Percentiles rank a stretch among this genome's conserved stretches.
Evolutionary conservation across 2,113 vertebrate genomes (phyloP).

Genomic region (Cinclus cinclus): DNA sequence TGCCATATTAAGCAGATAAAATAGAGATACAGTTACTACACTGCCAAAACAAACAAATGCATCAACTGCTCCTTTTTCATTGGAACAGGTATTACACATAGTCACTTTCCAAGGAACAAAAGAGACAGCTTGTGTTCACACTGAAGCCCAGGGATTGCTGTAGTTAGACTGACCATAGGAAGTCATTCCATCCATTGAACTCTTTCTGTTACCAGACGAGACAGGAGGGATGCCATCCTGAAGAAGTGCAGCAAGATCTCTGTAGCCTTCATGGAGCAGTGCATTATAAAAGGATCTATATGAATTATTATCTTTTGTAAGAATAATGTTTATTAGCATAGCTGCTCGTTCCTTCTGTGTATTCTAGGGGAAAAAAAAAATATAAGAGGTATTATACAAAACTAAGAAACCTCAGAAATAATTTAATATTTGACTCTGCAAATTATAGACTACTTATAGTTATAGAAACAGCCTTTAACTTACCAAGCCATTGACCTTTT

Average conservation of each 20-base stretch:
- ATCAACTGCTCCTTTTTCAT: neutral
- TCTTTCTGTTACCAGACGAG: conserved; percentile 68
- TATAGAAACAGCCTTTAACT: neutral
- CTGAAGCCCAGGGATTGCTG: neutral
- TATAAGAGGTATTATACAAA: neutral
- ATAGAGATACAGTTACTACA: neutral
- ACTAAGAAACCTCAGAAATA: neutral
- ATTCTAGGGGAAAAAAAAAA: conserved; percentile 66
- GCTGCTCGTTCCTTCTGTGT: conserved; percentile 84
- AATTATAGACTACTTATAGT: neutral
- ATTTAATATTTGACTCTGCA: neutral
- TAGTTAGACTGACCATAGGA: conserved; percentile 80
- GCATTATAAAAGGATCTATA: conserved; percentile 96
- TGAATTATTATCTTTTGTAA: conserved; percentile 86
- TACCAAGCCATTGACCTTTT: neutral
- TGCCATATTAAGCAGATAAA: neutral
- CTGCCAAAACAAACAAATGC: neutral
- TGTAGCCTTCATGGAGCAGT: conserved; percentile 85
- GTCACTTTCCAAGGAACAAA: neutral
- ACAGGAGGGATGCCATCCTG: conserved; percentile 74
- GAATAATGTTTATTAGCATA: conserved; percentile 83
- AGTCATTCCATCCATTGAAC: conserved; percentile 73
- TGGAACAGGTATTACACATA: neutral
- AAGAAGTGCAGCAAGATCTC: conserved; percentile 87
- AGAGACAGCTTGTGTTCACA: neutral